Conservation (phyloP, 1,140 invertebrate genomes). For the Aphis gossypii region DNA sequence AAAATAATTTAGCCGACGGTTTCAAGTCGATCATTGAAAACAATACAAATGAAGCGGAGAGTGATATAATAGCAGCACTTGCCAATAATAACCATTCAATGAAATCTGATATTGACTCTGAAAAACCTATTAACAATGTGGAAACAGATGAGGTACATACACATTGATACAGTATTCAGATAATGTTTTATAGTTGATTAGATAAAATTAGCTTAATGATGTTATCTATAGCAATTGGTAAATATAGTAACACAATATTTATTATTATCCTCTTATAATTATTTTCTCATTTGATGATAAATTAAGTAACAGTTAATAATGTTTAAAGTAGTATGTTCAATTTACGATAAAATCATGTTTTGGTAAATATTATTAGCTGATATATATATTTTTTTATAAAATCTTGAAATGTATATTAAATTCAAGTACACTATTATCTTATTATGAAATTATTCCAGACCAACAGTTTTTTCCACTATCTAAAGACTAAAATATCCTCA, state of each 20-base stretch:
- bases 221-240: neutral
- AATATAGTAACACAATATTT: neutral
- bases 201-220: neutral
- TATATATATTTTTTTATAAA: neutral
- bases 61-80: neutral
- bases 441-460: neutral
- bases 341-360: neutral
- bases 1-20: neutral
- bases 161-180: neutral
- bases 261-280: neutral
- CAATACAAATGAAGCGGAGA: slow-evolving; percentile 3
- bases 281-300: neutral
- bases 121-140: neutral
- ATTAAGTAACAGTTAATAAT: neutral
- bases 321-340: neutral
- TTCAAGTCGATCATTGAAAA: slow-evolving; percentile 22
- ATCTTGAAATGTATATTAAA: neutral
- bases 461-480: neutral
- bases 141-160: slow-evolving; percentile 37
- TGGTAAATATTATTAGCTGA: neutral
- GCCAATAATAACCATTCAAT: neutral
- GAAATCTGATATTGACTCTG: neutral
- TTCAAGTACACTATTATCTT: neutral
- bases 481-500: too few species aligned
- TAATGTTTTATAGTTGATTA: neutral